phyloP scores from a whole-genome alignment of 2,888 invertebrate species.

The Mechanitis messenoides region DNA sequence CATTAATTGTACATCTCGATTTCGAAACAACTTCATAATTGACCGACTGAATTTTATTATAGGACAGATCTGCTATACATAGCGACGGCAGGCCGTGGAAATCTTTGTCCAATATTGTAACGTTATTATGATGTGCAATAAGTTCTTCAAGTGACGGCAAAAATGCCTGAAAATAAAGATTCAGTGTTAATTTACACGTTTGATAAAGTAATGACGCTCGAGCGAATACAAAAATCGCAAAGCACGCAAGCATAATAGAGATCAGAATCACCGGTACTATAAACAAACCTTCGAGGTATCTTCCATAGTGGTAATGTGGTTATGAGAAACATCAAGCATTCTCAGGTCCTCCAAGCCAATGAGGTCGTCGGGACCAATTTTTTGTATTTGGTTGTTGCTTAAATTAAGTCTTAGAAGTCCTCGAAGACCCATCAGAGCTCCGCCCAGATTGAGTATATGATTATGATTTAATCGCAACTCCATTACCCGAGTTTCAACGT shows the following conservation, averaged over 20 bases:
- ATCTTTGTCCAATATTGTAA: constrained; percentile 85
- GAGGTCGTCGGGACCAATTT: constrained; percentile 85
- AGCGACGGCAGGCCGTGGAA: constrained; percentile 89
- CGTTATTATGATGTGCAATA: constrained; percentile 85
- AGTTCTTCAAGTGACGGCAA: constrained; percentile 86
- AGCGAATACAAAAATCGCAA: constrained; percentile 26
- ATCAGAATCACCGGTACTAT: neutral
- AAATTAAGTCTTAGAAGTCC: constrained; percentile 84
- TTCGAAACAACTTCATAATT: constrained; percentile 86
- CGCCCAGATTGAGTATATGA: constrained; percentile 81
- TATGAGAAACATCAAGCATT: constrained; percentile 86
- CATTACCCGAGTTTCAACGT: constrained; percentile 83
- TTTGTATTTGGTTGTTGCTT: constrained; percentile 84
- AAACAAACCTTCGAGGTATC: constrained; percentile 86
- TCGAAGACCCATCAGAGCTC: constrained; percentile 84
- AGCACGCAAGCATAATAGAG: constrained; percentile 33
- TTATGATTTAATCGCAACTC: constrained; percentile 87
- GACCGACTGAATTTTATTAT: constrained; percentile 84
- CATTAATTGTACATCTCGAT: constrained; percentile 87
- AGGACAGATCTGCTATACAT: constrained; percentile 87
- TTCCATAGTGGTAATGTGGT: constrained; percentile 84
- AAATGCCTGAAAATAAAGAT: constrained; percentile 79
- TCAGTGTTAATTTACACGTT: constrained; percentile 15
- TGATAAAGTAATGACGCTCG: neutral
- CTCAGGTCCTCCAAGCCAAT: constrained; percentile 85